Evolutionary conservation across 2,113 vertebrate genomes (phyloP), one percentile per base, ranked within the genome.

Genomic region (Pipa parva): DNA sequence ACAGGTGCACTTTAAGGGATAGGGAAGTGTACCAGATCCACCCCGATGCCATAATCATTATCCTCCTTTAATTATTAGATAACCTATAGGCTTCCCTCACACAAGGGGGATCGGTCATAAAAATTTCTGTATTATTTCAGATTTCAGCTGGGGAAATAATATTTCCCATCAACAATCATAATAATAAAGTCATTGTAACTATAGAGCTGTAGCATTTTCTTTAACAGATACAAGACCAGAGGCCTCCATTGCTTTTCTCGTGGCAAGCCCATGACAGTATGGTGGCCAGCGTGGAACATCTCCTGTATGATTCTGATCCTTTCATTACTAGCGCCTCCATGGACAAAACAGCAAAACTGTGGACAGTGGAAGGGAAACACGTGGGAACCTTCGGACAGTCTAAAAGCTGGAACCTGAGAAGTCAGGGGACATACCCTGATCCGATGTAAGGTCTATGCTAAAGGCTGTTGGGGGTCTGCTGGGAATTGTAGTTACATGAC

Each of bases 311-410:
- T 4, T 73, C 73, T 3, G 54, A 69, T 11, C 39, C 74, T 11
- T 69, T 80, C 52, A 3, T 84, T 28, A 15, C 78, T 60, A 73
- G 74, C 7, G 74, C 73, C 27, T 83, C 80, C 0, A 64, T 52
- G 2, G 73, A 84, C 28, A 77, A 71, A 31, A 78, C 69, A 0
- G 78, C 73, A 69, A 71, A 77, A 21, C 73, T 81, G 17, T 86
- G 85, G 81, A 77, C 74, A 1, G 2, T 7, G 9, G 74, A 78
- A 0, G 79, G 79, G 3, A 50, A 42, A 20, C 63, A 28, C 10
- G 73, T 81, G 62, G 83, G 79, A 4, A 57, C 22, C 7, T 84
- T 80, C 62, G 82, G 78, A 17, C 78, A 87, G 56, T 70, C 72
- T 39, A 46, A 28, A 21, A 64, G 22, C 28, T 82, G 84, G 81